Base-by-base conservation (phyloP, 2,113 vertebrate species). In the Melanostigma gelatinosum region DNA sequence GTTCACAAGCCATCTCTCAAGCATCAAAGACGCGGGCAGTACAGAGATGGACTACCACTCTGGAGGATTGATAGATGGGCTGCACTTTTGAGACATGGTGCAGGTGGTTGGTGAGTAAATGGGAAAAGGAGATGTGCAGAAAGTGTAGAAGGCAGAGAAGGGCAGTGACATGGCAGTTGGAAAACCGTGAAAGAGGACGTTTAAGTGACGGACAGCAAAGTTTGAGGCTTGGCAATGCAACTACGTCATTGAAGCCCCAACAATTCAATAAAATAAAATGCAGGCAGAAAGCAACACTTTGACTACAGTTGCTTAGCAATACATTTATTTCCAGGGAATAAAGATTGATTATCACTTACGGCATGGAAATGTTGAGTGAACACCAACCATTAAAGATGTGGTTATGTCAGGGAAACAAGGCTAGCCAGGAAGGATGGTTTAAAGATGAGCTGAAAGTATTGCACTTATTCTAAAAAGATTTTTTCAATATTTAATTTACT, bases 61-160 rank as follows among this genome's bases (percentile, higher is more conserved):
- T 46, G 46, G 38, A 76, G 36, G 54, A 87, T 3, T 77, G 74
- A 86, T 61, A 71, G 82, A 83, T 70, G 44, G 67, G 57, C 73
- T 79, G 29, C 61, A 63, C 66, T 57, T 85, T 54, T 32, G 60
- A 83, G 60, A 82, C 72, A 29, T 36, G n/a, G 61, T 64, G 72
- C 81, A 79, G 68, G 77, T 67, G 76, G 29, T 29, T 64, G 44
- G 34, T 22, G n/a, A 80, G 24, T 61, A 78, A 74, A 89, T 80
- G 72, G 48, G 62, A 46, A 67, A 75, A 80, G 72, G 29, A 65
- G 40, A 75, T 79, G 77, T 71, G 63, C 46, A 72, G 34, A 63
- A 84, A 75, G 52, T 8, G 46, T 78, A 60, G 27, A 24, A 70
- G 58, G 48, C 36, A 68, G 36, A 64, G 77, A 22, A 74, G 40